Conservation (phyloP, 2,888 invertebrate genomes). For the Luffia ferchaultella region DNA sequence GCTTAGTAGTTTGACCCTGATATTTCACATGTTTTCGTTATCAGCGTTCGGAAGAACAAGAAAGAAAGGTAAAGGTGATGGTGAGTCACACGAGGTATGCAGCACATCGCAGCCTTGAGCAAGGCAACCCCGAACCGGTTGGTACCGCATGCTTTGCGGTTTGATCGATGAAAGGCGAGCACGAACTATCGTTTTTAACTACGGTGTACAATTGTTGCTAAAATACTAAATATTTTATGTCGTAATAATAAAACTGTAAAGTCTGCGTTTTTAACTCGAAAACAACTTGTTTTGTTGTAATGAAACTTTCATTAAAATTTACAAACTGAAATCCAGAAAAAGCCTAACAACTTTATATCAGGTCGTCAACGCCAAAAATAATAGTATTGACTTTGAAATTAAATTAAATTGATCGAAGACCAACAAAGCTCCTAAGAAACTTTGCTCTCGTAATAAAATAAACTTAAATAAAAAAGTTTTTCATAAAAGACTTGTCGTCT, state of each 20-base stretch:
- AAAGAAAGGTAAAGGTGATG: conserved; percentile 13
- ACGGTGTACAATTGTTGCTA: no score
- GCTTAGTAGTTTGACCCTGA: neutral
- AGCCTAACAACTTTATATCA: no score
- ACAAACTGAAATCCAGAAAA: no score
- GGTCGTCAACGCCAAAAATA: no score
- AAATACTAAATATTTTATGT: no score
- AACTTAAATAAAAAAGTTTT: neutral
- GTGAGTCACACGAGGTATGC: conserved; percentile 26
- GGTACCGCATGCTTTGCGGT: neutral
- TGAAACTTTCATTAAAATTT: no score
- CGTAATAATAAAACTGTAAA: no score
- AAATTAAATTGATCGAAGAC: neutral
- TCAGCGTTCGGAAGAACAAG: no score
- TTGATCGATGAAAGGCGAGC: neutral
- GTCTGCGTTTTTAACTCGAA: no score
- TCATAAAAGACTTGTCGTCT: neutral
- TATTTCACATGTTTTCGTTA: neutral
- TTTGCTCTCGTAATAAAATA: neutral
- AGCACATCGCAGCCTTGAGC: conserved; percentile 27
- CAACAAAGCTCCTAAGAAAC: neutral
- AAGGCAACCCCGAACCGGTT: conserved; percentile 18
- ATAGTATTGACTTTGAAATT: no score
- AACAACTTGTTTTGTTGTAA: no score
- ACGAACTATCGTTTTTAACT: no score